Base-by-base conservation (phyloP, 2,888 invertebrate species). In the Brachyopa scutellaris region DNA sequence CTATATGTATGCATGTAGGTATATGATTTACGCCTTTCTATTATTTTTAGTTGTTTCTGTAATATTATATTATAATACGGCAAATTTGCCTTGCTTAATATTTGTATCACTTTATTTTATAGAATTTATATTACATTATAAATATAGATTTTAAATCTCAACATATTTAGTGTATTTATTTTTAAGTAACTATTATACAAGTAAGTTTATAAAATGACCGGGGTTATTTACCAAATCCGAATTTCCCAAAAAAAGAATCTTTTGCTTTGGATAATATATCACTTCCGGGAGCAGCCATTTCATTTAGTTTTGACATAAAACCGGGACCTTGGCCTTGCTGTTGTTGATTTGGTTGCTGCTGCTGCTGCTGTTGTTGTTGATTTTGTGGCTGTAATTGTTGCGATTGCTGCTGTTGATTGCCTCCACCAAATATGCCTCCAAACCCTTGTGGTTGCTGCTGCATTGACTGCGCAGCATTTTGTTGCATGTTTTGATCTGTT, bases 221-320 rank as follows among this genome's bases (percentile, higher is more conserved):
- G 90, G 90, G 90, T 93, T 93, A 93, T 93, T 93, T 93, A 88
- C 94, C 94, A 88, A 97, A 93, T 85, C 97, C 97, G 91, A 97
- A 97, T 92, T 96, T 96, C 95, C 97, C 97, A 91, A 97, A 97
- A 90, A 97, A 96, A 86, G 97, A 94, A 92, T 97, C 97, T 92
- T 97, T 97, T 88, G 97, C 97, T 91, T 97, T 97, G 88, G 97
- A 96, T 87, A 97, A 93, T 86, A 97, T 96, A 89, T 97, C 97
- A 87, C 96, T 96, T 84, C 97, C 97, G 86, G 96, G 96, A 85
- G 89, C 89, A 70, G 96, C 95, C 92, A 97, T 96, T 90, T 97
- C 97, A 87, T 95, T 94, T 89, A 97, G 94, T 91, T 97, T 97
- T 90, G 96, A 96, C 94, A 97, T 96, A 85, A 97, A 93, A 91